Base-by-base conservation (phyloP, 2,797 vertebrate genomes). In the Phalloptychus januarius region DNA sequence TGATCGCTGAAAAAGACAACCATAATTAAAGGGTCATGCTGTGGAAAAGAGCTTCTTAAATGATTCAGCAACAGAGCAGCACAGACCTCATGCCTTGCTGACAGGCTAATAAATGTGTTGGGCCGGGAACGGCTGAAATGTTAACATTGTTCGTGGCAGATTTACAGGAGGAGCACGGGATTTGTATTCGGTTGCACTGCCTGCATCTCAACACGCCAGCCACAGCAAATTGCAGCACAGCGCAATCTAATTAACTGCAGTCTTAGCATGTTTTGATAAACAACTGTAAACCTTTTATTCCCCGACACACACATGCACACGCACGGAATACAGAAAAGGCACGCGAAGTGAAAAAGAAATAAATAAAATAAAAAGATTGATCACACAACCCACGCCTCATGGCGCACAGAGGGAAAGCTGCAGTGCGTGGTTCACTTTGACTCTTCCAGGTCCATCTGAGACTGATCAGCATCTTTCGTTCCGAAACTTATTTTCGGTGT, bases 81-180 rank as follows among this genome's bases (percentile, higher is more conserved):
- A 52, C 72, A 40, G 70, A 65, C 54, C 87, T 75, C 45, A 1
- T 52, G 5, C 78, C 78, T 69, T 23, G 78, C 63, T 90, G 92
- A 94, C 89, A 93, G 86, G 71, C 83, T 88, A 86, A 92, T 91
- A 81, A 85, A 88, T 80, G 85, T 87, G 79, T 77, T 82, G 75
- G 50, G 83, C 82, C 44, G 70, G 77, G 45, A 88, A 81, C 86
- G 84, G 82, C 89, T 88, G 82, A 85, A 80, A 82, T 79, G 74
- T 85, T 79, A 71, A 72, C 82, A 76, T 86, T 75, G 83, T 83
- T 83, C 50, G 73, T 76, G 78, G 71, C 79, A 79, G 74, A 86
- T 83, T 84, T 85, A 81, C 86, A 87, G 78, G 81, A 69, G 73
- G 82, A 75, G 81, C 85, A 73, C 74, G 3, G 40, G 42, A 84